Evolutionary conservation across 2,888 invertebrate species (phyloP), one percentile per base, ranked within the genome.

Genomic region (Lathronympha strigana): DNA sequence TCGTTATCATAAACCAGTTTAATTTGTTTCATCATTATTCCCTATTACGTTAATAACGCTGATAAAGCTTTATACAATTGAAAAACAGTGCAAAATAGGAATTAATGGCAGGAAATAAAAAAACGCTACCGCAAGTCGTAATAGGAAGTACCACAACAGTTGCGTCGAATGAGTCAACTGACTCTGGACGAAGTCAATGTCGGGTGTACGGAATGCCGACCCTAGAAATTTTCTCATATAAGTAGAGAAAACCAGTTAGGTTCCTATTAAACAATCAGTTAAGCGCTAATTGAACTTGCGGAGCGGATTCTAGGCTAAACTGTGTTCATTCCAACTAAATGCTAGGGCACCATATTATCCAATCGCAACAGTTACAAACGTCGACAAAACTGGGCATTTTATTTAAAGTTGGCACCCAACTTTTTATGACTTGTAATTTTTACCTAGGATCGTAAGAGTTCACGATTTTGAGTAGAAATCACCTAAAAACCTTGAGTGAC

Each of bases 141-240:
- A 66, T 31, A 66, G 66, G 61, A 66, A 66, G 61, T 66, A 47
- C 61, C 66, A 61, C 40, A 38, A 21, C 51, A 58, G 36, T 50
- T 63, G 63, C 51, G 58, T 51, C 21, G 25, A 58, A 64, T 64
- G 58, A 58, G 43, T 64, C 64, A 64, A 51, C 58, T 23, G 17
- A 31, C 21, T 11, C 4, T 17, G 21, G 9, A 43, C 31, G 33
- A 36, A 60, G 60, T 61, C 66, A 66, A 66, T 60, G 66, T 54
- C 66, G n/a, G 19, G n/a, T 25, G 19, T 45, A 25, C n/a, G 60
- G 64, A 66, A 66, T 66, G 60, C 47, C 15, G 54, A 38, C 53
- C 31, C 38, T 45, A 49, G 54, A 31, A 54, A 25, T 61, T 61
- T 66, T 54, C 61, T 66, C 21, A 60, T 49, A 47, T 25, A 47